phyloP scores from a whole-genome alignment of 2,797 vertebrate genomes.

The Paguma larvata region DNA sequence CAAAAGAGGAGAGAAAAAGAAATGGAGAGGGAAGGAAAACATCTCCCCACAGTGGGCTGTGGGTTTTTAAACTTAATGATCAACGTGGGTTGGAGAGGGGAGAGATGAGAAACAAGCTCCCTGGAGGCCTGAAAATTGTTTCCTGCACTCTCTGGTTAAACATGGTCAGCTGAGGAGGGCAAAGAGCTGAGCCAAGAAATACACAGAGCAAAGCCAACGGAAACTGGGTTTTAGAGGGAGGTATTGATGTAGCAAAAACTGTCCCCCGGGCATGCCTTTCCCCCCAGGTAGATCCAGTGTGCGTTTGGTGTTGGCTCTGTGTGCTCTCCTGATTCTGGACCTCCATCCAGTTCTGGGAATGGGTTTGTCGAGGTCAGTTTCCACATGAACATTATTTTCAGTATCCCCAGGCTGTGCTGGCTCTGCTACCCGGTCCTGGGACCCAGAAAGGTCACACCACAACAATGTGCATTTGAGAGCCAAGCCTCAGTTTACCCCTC shows the following conservation, averaged over 20 bases:
- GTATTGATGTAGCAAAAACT: background rate
- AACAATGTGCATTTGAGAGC: background rate
- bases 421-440: background rate
- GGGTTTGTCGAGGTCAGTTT: background rate
- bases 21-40: background rate
- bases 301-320: background rate
- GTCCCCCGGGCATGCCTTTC: background rate
- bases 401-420: background rate
- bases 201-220: constrained; percentile 49
- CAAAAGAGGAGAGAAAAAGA: background rate
- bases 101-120: constrained; percentile 41
- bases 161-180: constrained; percentile 59
- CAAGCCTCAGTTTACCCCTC: background rate
- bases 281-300: background rate
- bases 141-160: constrained; percentile 64
- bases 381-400: background rate
- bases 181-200: constrained; percentile 57
- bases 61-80: constrained; percentile 61
- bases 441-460: background rate
- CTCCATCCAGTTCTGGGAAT: constrained; percentile 25
- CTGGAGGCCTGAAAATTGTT: constrained; percentile 63
- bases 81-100: background rate
- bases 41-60: background rate
- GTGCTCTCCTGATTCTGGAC: background rate
- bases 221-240: background rate